Evolutionary conservation across 2,113 vertebrate genomes (phyloP), one percentile per base, ranked within the genome.

Genomic region (Centrocercus urophasianus): DNA sequence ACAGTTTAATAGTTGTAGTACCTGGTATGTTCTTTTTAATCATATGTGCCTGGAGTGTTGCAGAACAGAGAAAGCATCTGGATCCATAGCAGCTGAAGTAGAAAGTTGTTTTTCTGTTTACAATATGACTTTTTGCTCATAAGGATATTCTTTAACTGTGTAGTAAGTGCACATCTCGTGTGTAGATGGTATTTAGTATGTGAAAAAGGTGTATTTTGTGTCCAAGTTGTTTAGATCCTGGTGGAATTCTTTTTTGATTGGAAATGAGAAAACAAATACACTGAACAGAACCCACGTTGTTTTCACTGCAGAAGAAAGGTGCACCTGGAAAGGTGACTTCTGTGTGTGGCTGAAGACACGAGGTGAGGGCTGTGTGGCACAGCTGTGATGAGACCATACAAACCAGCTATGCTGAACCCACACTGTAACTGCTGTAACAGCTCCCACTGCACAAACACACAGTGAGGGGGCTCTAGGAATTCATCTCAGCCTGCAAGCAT

Each of bases 61-160:
- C 57, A 91, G 89, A 96, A 50, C 92, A 93, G 73, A 70, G 70
- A 80, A 38, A 66, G 96, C 97, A 93, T 96, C 96, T 96, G 96
- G 96, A 92, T 77, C 93, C 84, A 71, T 89, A 83, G 88, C 85
- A 93, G 92, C 89, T 76, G 82, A 83, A 79, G 91, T 84, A 65
- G 86, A 87, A 96, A 86, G 85, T 92, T 95, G 89, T 90, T 92
- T 82, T 89, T 91, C 77, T 92, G 69, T 95, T 97, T 91, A 95
- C 83, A 75, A 3, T 65, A 66, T 48, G 64, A 59, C 72, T 36
- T 2, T 82, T 22, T 48, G 38, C 69, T 92, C n/a, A 24, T n/a
- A 56, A 32, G 73, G 60, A 27, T 8, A 21, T 30, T 66, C 34
- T 80, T 13, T 43, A 48, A 75, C 30, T 21, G n/a, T 2, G 2